These are phyloP conservation scores for Campodea augens DNA, from an alignment of 1,140 invertebrate genomes.

Conservation along the genomic window DNA sequence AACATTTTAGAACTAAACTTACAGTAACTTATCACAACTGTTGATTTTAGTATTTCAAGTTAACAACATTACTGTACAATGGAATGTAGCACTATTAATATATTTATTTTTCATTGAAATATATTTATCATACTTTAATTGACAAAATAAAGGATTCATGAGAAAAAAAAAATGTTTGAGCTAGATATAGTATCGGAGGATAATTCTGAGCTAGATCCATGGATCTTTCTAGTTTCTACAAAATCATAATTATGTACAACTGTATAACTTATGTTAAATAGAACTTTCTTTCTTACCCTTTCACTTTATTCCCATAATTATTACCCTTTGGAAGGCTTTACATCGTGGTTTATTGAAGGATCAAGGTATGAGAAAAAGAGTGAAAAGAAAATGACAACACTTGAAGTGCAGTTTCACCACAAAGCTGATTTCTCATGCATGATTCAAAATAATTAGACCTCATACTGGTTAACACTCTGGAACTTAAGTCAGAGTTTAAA, in stretches of 20 bases:
- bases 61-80: no score
- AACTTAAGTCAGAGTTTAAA: constrained; percentile 9
- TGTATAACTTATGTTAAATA: not conserved
- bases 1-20: no score
- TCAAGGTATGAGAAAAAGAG: not conserved
- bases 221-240: not conserved
- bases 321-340: not conserved
- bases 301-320: no score
- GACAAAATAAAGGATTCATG: no score
- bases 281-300: not conserved
- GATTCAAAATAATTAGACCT: not conserved
- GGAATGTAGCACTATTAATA: no score
- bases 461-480: not conserved
- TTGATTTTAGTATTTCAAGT: no score
- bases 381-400: not conserved
- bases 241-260: not conserved
- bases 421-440: not conserved
- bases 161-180: not conserved
- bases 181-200: not conserved
- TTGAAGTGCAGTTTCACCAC: not conserved
- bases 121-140: no score
- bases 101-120: no score
- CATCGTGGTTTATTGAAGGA: not conserved
- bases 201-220: not conserved
- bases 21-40: no score